Evolutionary conservation across 1,140 invertebrate genomes (phyloP), one percentile per base, ranked within the genome.

Genomic region (Drosophila ficusphila): DNA sequence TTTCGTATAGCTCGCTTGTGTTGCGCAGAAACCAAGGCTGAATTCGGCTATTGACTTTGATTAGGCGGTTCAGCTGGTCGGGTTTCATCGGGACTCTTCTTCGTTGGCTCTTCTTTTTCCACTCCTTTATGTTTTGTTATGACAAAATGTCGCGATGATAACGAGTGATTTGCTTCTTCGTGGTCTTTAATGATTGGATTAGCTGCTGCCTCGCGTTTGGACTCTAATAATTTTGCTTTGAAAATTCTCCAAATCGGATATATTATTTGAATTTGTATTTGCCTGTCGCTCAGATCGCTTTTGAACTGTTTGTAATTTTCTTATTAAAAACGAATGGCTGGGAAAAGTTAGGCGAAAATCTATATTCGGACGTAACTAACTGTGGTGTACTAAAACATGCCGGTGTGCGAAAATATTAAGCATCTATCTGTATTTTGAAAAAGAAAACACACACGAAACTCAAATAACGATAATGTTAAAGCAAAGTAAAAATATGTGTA

Each of bases 61-160:
- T 75, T n/a, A 83, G 18, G 6, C 75, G 74, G 47, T 81, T 81
- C 0, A 81, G 18, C 33, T 79, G 64, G 3, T 82, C 79, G 19
- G 79, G 69, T 33, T 78, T 83, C 79, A 83, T 81, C 3, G 6
- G n/a, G n/a, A n/a, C n/a, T n/a, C n/a, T n/a, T n/a, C n/a, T n/a
- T n/a, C n/a, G n/a, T n/a, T n/a, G n/a, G n/a, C n/a, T n/a, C n/a
- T n/a, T n/a, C 34, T 19, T 18, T 34, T 34, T 12, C 2, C 33
- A n/a, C n/a, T n/a, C n/a, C n/a, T n/a, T n/a, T n/a, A n/a, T n/a
- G n/a, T n/a, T n/a, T n/a, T n/a, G n/a, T n/a, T n/a, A n/a, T n/a
- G n/a, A n/a, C n/a, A n/a, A n/a, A n/a, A n/a, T n/a, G n/a, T n/a
- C n/a, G n/a, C n/a, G n/a, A n/a, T n/a, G n/a, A n/a, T n/a, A n/a